These are phyloP conservation scores for Porites evermanni DNA, from an alignment of 92 coral and sea anemone genomes.

Conservation along the genomic window DNA sequence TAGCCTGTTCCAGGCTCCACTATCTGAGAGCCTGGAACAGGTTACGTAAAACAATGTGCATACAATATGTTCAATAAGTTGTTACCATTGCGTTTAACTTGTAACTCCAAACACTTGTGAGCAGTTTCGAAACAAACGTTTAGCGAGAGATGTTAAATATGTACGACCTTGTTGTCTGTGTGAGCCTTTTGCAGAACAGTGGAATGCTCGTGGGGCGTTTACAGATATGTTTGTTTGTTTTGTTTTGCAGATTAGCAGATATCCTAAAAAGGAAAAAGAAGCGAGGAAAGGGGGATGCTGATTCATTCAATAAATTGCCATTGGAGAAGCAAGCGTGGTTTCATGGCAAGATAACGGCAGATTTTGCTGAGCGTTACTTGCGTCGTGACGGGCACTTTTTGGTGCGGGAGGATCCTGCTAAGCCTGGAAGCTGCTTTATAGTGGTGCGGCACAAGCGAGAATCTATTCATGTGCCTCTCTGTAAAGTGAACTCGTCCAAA, in stretches of 20 bases:
- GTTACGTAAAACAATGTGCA: too few relatives aligned
- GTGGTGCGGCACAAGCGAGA: constrained; percentile 77
- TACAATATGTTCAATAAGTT: too few relatives aligned
- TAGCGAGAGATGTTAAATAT: too few relatives aligned
- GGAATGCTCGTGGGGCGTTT: background rate
- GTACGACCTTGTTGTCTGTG: too few relatives aligned
- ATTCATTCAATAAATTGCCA: constrained; percentile 45
- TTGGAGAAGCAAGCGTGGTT: constrained; percentile 96
- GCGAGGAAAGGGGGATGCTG: constrained; percentile 43
- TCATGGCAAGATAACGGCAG: constrained; percentile 96
- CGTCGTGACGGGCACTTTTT: constrained; percentile 91
- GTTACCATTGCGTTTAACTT: too few relatives aligned
- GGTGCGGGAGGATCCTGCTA: constrained; percentile 98
- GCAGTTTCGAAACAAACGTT: too few relatives aligned
- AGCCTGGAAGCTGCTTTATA: constrained; percentile 89
- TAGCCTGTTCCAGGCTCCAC: too few relatives aligned
- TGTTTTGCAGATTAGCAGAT: constrained; percentile 74
- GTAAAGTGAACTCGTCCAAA: constrained; percentile 82
- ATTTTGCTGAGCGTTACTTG: constrained; percentile 89
- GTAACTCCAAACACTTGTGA: too few relatives aligned
- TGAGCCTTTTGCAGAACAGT: too few relatives aligned
- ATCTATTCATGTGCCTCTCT: constrained; percentile 80
- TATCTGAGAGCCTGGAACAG: too few relatives aligned
- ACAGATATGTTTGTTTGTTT: background rate
- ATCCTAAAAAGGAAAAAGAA: constrained; percentile 68